Conservation (phyloP, 2,113 vertebrate species). For the Thamnaconus septentrionalis region DNA sequence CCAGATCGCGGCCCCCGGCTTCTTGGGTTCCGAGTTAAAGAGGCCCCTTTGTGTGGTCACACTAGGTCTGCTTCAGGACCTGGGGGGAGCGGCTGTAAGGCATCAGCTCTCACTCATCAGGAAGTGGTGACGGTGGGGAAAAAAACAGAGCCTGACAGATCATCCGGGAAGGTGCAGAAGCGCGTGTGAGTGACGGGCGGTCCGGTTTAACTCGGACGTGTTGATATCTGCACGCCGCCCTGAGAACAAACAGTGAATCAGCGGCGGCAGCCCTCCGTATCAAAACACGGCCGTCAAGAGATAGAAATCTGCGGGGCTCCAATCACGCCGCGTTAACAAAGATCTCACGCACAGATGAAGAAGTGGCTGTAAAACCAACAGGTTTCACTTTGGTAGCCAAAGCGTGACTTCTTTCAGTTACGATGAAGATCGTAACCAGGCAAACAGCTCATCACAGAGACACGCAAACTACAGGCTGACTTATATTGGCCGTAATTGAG, state of each 20-base stretch:
- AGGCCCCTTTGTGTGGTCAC: conserved; percentile 53
- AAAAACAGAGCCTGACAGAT: conserved; percentile 42
- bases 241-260: conserved; percentile 33
- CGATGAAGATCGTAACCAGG: too few relatives aligned
- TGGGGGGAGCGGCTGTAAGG: conserved; percentile 9
- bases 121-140: conserved; percentile 7
- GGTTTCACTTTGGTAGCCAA: too few relatives aligned
- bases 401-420: too few relatives aligned
- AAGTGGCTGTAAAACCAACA: too few relatives aligned
- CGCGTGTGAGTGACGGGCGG: not conserved
- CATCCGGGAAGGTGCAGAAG: conserved; percentile 34
- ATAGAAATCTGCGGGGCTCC: too few relatives aligned
- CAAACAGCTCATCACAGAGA: too few relatives aligned
- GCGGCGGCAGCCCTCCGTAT: not conserved
- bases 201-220: not conserved
- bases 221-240: conserved; percentile 16
- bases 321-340: too few relatives aligned
- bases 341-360: not conserved
- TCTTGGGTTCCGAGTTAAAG: conserved; percentile 46
- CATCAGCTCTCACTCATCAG: conserved; percentile 48
- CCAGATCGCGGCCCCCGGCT: conserved; percentile 30
- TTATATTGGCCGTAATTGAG: not conserved
- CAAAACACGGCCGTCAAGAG: too few relatives aligned
- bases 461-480: too few relatives aligned
- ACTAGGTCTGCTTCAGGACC: conserved; percentile 36